These are phyloP conservation scores for Tetramorium bicarinatum DNA, from an alignment of 2,888 invertebrate species.

Conservation along the genomic window DNA sequence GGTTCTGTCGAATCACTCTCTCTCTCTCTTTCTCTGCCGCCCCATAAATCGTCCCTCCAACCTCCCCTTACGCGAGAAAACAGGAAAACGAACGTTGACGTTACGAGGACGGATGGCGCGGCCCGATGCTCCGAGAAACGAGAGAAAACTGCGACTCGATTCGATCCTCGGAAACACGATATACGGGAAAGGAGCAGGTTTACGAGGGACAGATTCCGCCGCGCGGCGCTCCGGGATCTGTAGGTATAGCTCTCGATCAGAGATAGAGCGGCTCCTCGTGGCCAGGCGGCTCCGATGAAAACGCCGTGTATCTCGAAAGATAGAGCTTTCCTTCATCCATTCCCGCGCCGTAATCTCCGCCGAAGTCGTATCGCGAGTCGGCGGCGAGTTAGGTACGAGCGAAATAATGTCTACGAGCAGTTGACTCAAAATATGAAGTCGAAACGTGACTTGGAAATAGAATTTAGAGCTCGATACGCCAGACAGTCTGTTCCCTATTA, in stretches of 20 bases:
- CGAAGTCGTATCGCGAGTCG: slow-evolving; percentile 9
- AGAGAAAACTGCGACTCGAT: slow-evolving; percentile 53
- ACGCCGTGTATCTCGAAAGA: slow-evolving; percentile 34
- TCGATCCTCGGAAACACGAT: slow-evolving; percentile 59
- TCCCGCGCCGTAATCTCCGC: slow-evolving; percentile 14
- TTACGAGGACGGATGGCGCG: slow-evolving; percentile 67
- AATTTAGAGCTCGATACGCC: background rate
- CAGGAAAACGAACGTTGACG: slow-evolving; percentile 58
- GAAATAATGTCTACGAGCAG: background rate
- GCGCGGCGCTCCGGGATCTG: slow-evolving; percentile 15
- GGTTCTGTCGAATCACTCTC: slow-evolving; percentile 46
- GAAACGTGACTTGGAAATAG: background rate
- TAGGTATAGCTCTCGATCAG: slow-evolving; percentile 50
- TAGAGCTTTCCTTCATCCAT: slow-evolving; percentile 21
- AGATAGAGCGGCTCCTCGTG: slow-evolving; percentile 37
- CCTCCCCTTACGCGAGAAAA: slow-evolving; percentile 8
- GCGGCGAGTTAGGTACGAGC: background rate
- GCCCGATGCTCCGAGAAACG: slow-evolving; percentile 48
- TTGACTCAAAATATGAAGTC: slow-evolving; percentile 1
- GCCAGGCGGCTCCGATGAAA: slow-evolving; percentile 20
- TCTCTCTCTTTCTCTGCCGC: too few species aligned
- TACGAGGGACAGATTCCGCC: slow-evolving; percentile 61
- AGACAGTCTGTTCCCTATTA: too few species aligned
- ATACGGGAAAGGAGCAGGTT: slow-evolving; percentile 58
- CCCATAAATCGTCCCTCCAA: slow-evolving; percentile 15